Conservation (phyloP, 2,797 vertebrate genomes). For the Streptopelia turtur region DNA sequence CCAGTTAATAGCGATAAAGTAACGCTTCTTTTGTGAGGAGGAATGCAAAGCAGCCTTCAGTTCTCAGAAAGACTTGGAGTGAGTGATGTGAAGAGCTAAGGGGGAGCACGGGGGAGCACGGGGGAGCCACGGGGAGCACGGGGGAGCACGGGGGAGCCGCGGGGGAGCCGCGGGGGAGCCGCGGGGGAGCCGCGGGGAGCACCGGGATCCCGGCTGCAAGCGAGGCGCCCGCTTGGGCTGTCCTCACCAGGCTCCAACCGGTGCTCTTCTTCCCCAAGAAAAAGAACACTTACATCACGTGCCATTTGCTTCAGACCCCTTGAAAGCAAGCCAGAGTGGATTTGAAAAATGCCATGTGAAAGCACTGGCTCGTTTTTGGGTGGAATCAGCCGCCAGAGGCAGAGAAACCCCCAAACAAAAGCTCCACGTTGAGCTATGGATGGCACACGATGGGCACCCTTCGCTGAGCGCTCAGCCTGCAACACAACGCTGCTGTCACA, state of each 20-base stretch:
- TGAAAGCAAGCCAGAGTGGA: not conserved
- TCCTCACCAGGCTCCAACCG: not conserved
- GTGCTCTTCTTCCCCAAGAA: not conserved
- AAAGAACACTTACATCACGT: not conserved
- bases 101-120: too few relatives aligned
- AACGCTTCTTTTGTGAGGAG: not conserved
- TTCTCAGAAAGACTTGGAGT: not conserved
- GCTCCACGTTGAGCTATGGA: not conserved
- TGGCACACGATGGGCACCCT: not conserved
- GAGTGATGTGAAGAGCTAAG: not conserved
- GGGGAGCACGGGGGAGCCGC: too few relatives aligned
- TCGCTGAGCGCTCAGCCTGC: not conserved
- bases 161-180: too few relatives aligned
- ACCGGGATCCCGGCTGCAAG: too few relatives aligned
- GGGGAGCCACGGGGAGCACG: too few relatives aligned
- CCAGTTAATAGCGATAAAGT: not conserved
- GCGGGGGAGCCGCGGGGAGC: too few relatives aligned
- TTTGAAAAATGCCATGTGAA: not conserved
- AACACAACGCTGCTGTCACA: not conserved
- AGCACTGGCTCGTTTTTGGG: conserved; percentile 2
- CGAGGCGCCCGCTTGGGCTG: too few relatives aligned
- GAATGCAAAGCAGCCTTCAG: not conserved
- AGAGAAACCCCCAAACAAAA: not conserved
- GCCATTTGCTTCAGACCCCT: not conserved
- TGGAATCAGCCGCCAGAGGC: not conserved